Evolutionary conservation across 1,140 invertebrate species (phyloP).

Genomic region (Drusus annulatus): DNA sequence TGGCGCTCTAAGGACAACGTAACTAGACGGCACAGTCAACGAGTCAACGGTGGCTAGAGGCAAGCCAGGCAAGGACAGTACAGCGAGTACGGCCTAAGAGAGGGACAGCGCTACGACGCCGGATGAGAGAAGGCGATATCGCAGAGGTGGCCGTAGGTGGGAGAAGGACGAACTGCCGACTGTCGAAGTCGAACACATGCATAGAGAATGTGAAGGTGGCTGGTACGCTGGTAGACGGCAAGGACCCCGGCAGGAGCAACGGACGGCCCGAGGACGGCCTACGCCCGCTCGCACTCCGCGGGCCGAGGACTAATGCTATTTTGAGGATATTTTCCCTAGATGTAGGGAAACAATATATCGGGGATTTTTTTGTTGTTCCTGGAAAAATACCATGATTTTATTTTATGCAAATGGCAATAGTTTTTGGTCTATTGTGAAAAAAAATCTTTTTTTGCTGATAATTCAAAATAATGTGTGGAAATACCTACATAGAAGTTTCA

Average conservation of each 20-base stretch:
- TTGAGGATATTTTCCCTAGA: too few relatives aligned
- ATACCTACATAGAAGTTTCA: too few relatives aligned
- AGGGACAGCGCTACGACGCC: slow-evolving; percentile 5
- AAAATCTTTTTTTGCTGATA: too few relatives aligned
- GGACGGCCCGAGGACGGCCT: slow-evolving; percentile 45
- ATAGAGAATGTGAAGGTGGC: slow-evolving; percentile 14
- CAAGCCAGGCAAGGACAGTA: not conserved
- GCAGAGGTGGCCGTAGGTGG: slow-evolving; percentile 12
- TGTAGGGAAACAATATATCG: too few relatives aligned
- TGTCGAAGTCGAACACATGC: too few relatives aligned
- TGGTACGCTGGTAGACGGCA: slow-evolving; percentile 39
- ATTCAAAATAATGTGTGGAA: too few relatives aligned
- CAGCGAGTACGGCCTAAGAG: not conserved
- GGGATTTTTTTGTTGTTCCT: too few relatives aligned
- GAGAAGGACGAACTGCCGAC: slow-evolving; percentile 39
- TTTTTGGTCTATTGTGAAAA: too few relatives aligned
- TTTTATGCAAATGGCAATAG: too few relatives aligned
- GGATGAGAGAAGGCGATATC: not conserved
- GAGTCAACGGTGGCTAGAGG: slow-evolving; percentile 22
- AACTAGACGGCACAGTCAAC: not conserved
- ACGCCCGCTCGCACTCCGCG: not conserved
- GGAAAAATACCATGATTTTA: too few relatives aligned
- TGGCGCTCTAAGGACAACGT: not conserved
- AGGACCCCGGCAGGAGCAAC: slow-evolving; percentile 49
- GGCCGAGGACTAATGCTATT: too few relatives aligned